Percentiles rank a stretch among this genome's conserved stretches.
Conservation (phyloP, 2,797 vertebrate species). For the Balearica regulorum region DNA sequence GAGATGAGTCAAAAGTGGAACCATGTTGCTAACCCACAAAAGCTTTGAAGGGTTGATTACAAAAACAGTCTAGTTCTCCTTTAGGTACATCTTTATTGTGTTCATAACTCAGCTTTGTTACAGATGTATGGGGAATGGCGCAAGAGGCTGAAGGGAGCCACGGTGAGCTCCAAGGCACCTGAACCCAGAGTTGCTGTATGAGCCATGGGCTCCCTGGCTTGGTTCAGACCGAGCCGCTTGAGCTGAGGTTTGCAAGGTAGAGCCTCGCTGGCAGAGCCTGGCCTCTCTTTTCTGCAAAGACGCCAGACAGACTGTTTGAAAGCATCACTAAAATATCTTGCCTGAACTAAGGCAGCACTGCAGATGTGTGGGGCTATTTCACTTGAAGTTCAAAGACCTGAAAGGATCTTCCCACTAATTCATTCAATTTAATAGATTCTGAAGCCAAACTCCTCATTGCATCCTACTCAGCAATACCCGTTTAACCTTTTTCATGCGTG, state of each 20-base stretch:
- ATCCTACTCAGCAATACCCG: neutral
- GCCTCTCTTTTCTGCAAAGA: neutral
- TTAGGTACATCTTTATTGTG: neutral
- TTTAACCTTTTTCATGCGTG: neutral
- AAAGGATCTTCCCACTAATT: neutral
- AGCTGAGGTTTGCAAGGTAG: neutral
- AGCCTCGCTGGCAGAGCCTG: neutral
- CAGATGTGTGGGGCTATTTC: neutral
- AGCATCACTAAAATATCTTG: neutral
- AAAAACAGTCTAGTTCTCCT: neutral
- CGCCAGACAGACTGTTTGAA: neutral
- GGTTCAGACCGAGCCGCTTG: neutral
- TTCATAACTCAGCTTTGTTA: neutral
- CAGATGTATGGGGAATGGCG: neutral
- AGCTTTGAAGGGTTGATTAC: neutral
- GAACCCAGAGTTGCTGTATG: fast-evolving
- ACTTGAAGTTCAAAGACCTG: neutral
- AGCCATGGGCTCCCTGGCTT: neutral
- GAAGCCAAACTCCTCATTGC: neutral
- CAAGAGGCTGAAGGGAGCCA: neutral
- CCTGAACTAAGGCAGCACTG: neutral
- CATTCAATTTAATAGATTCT: neutral
- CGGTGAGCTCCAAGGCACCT: neutral
- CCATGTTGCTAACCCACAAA: neutral
- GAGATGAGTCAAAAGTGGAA: slow-evolving; percentile 54